These are phyloP conservation scores for Eupithecia dodoneata DNA, from an alignment of 2,888 invertebrate species.

Conservation along the genomic window DNA sequence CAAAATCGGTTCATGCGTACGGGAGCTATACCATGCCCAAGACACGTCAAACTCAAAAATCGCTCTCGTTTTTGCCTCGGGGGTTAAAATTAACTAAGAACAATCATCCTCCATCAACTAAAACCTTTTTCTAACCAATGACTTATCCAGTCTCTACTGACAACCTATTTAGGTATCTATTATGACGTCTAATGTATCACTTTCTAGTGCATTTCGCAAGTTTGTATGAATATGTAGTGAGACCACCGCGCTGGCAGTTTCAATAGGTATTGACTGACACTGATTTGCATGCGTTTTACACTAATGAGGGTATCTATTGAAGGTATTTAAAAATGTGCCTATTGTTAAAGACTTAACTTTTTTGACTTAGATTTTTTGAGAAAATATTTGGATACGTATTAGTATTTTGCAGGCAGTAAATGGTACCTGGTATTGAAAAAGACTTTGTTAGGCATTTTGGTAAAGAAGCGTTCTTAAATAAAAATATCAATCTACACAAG, in stretches of 20 bases:
- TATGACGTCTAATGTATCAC: neutral
- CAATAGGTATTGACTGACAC: constrained; percentile 33
- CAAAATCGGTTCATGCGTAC: too few relatives aligned
- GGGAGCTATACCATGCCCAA: too few relatives aligned
- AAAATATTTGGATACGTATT: neutral
- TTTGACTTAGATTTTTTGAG: neutral
- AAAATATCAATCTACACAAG: neutral
- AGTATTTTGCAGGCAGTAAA: neutral
- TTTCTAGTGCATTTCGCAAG: constrained; percentile 34
- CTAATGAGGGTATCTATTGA: constrained; percentile 14
- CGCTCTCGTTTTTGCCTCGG: too few relatives aligned
- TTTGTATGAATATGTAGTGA: constrained; percentile 39
- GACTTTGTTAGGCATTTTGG: neutral
- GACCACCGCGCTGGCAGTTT: constrained; percentile 31
- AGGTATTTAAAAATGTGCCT: neutral
- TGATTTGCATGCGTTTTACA: constrained; percentile 25
- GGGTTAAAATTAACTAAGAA: neutral
- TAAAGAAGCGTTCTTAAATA: neutral
- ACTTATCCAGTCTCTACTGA: neutral
- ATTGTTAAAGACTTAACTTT: neutral
- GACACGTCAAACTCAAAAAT: too few relatives aligned
- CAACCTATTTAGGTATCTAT: neutral
- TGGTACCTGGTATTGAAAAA: neutral
- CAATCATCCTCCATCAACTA: neutral
- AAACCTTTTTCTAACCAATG: neutral